Percentiles rank a stretch among this genome's conserved stretches.
These are phyloP conservation scores for Orthosia incerta DNA, from an alignment of 2,888 invertebrate genomes.

Conservation along the genomic window DNA sequence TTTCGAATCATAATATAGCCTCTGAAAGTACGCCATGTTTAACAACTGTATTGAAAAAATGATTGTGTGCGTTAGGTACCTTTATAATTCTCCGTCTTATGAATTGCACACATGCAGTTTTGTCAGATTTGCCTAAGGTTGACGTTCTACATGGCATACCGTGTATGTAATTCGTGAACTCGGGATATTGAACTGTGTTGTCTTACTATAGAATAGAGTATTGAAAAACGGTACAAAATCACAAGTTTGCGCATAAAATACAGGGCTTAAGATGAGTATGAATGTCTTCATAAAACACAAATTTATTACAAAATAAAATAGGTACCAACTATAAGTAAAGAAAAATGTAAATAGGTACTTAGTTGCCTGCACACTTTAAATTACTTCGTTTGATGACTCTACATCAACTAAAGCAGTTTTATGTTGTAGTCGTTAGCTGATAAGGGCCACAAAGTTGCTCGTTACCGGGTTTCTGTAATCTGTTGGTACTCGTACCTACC, in stretches of 20 bases:
- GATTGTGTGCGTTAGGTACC: not conserved
- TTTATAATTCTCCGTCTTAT: not conserved
- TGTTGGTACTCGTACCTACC: not conserved
- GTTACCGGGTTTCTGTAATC: conserved; percentile 24
- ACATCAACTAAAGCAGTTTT: conserved; percentile 15
- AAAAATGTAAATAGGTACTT: not conserved
- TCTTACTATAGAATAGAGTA: too few species aligned
- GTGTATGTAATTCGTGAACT: too few species aligned
- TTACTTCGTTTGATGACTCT: conserved; percentile 8
- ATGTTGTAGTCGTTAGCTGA: conserved; percentile 16
- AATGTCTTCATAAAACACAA: not conserved
- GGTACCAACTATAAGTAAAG: not conserved
- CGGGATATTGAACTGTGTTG: too few species aligned
- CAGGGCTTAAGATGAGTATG: not conserved
- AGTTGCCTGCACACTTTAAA: conserved; percentile 4
- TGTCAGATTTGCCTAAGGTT: not conserved
- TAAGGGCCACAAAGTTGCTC: conserved; percentile 10
- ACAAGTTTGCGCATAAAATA: not conserved
- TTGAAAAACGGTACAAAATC: not conserved
- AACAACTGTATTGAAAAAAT: too few species aligned
- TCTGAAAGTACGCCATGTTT: too few species aligned
- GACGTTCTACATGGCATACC: too few species aligned
- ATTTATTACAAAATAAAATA: too few species aligned
- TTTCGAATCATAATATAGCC: too few species aligned
- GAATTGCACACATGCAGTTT: not conserved